phyloP scores from a whole-genome alignment of 2,888 invertebrate genomes.

The Tipula lateralis region DNA sequence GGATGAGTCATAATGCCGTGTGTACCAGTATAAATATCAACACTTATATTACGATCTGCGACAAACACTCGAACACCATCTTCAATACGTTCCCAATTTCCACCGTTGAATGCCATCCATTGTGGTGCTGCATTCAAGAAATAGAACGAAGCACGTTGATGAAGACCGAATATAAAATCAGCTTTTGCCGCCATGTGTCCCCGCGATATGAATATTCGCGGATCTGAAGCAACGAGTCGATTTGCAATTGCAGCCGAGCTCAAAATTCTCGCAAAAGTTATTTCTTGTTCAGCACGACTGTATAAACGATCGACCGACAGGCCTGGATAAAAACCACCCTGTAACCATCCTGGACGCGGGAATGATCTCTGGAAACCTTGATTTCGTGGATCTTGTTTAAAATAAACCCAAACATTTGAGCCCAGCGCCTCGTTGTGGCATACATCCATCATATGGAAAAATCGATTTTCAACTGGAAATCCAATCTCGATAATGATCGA shows the following conservation, averaged over 20 bases:
- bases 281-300: slow-evolving; percentile 43
- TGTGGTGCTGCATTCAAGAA: slow-evolving; percentile 55
- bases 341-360: slow-evolving; percentile 43
- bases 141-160: slow-evolving; percentile 53
- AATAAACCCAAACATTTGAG: slow-evolving; percentile 46
- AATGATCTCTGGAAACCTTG: slow-evolving; percentile 47
- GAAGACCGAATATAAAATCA: slow-evolving; percentile 52
- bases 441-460: slow-evolving; percentile 45
- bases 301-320: slow-evolving; percentile 44
- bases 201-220: slow-evolving; percentile 48
- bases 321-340: slow-evolving; percentile 43
- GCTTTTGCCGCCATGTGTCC: slow-evolving; percentile 54
- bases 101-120: slow-evolving; percentile 56
- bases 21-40: slow-evolving; percentile 55
- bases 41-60: slow-evolving; percentile 41
- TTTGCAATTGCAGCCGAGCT: slow-evolving; percentile 40
- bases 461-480: slow-evolving; percentile 41
- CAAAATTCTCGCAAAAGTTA: slow-evolving; percentile 44
- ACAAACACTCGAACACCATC: slow-evolving; percentile 50
- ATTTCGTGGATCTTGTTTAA: slow-evolving; percentile 46
- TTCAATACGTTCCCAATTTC: slow-evolving; percentile 56
- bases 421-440: slow-evolving; percentile 46
- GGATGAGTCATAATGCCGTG: slow-evolving; percentile 53
- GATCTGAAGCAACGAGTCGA: slow-evolving; percentile 43
- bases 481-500: slow-evolving; percentile 44